phyloP scores from a whole-genome alignment of 2,113 vertebrate species.

The Galbula dea region DNA sequence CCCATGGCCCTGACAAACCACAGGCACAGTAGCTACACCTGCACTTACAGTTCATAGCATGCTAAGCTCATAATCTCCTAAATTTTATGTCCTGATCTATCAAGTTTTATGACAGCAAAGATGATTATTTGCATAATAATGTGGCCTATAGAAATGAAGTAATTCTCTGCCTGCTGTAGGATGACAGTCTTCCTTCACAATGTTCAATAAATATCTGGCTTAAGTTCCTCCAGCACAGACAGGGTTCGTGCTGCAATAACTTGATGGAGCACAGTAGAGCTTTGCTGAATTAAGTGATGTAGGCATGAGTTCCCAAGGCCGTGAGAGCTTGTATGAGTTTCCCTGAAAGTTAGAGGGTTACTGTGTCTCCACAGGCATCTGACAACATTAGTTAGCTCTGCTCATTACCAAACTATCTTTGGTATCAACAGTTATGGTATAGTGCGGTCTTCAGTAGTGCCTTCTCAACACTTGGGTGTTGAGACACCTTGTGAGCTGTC shows the following conservation, averaged over 20 bases:
- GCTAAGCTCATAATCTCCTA: constrained; percentile 3
- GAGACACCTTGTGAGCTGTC: background rate
- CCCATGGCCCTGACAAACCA: background rate
- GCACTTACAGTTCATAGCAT: background rate
- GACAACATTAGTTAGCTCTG: background rate
- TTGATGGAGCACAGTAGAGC: background rate
- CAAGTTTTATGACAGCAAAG: constrained; percentile 15
- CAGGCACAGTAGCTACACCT: background rate
- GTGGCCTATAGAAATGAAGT: background rate
- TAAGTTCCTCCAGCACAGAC: background rate
- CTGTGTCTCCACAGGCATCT: background rate
- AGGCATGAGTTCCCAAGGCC: background rate
- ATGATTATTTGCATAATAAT: constrained; percentile 50
- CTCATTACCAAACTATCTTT: background rate
- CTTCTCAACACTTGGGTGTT: background rate
- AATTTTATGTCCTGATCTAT: constrained; percentile 23
- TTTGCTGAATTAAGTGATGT: background rate
- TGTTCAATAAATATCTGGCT: background rate
- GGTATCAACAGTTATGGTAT: background rate
- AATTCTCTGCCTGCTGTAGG: background rate
- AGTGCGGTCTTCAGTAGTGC: background rate
- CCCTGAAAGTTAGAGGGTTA: background rate
- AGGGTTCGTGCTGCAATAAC: background rate
- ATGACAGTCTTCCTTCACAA: background rate
- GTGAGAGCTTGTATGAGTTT: background rate